Evolutionary conservation across 2,888 invertebrate species (phyloP).

Genomic region (Dryocosmus kuriphilus): DNA sequence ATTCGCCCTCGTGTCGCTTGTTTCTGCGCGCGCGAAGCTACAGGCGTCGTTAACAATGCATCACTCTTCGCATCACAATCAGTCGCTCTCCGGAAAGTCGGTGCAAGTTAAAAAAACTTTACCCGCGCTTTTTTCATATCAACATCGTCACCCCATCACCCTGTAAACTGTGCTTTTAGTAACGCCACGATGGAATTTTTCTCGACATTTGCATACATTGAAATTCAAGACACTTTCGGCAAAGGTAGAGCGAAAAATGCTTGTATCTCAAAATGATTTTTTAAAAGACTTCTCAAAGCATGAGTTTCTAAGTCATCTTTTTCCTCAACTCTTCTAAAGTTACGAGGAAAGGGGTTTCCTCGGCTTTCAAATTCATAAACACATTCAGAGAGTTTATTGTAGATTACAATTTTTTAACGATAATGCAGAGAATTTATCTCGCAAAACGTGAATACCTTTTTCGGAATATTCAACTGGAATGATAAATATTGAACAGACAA

Average conservation of each 20-base stretch:
- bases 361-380: neutral
- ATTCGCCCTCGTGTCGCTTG: slow-evolving; percentile 44
- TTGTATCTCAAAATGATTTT: neutral
- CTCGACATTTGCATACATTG: slow-evolving; percentile 32
- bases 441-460: too few relatives aligned
- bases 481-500: too few relatives aligned
- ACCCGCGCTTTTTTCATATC: slow-evolving; percentile 18
- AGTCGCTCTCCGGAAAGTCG: slow-evolving; percentile 32
- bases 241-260: slow-evolving; percentile 26
- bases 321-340: neutral
- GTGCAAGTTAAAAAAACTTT: slow-evolving; percentile 34
- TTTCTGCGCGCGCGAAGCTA: slow-evolving; percentile 40
- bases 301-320: neutral
- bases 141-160: slow-evolving; percentile 13
- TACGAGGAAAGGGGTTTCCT: neutral
- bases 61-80: slow-evolving; percentile 27
- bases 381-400: neutral
- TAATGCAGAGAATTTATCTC: neutral
- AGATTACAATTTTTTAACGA: neutral
- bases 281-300: slow-evolving; percentile 2
- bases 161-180: slow-evolving; percentile 35
- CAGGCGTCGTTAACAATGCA: slow-evolving; percentile 39
- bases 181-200: slow-evolving; percentile 27
- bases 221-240: slow-evolving; percentile 24
- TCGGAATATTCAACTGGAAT: too few relatives aligned